Conservation (phyloP, 1,140 invertebrate genomes). For the Trachelipus rathkii region DNA sequence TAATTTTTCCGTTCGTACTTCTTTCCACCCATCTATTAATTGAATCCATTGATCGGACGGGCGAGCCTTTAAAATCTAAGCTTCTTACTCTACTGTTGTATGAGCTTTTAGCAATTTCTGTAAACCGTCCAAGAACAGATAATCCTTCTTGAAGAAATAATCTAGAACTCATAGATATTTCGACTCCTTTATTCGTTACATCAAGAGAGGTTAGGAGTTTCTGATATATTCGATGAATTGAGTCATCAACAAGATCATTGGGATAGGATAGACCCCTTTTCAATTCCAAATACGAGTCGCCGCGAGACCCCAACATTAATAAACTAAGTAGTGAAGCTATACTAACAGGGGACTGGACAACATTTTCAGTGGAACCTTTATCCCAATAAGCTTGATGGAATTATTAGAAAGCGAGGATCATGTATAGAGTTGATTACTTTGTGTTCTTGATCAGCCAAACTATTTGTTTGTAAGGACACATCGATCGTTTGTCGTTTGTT, state of each 20-base stretch:
- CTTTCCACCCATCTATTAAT: conserved; percentile 71
- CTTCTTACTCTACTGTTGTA: conserved; percentile 62
- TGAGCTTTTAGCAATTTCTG: conserved; percentile 47
- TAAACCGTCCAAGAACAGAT: conserved; percentile 28
- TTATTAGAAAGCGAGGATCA: conserved; percentile 18
- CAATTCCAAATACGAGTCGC: conserved; percentile 47
- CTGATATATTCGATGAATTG: conserved; percentile 29
- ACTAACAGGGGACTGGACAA: conserved; percentile 74
- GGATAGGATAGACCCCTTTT: conserved; percentile 40
- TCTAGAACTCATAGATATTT: conserved; percentile 30
- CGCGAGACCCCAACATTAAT: conserved; percentile 52
- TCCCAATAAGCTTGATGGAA: not conserved
- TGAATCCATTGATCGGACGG: conserved; percentile 53
- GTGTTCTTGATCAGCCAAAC: not conserved
- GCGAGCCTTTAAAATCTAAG: conserved; percentile 59
- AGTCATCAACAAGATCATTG: conserved; percentile 18
- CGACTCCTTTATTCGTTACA: not conserved
- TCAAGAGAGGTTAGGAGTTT: conserved; percentile 22
- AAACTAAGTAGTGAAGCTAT: conserved; percentile 69
- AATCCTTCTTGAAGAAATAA: conserved; percentile 30
- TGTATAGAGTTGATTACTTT: conserved; percentile 18
- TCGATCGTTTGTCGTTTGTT: too few relatives aligned
- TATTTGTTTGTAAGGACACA: too few relatives aligned
- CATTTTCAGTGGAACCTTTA: conserved; percentile 53
- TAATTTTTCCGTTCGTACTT: conserved; percentile 66